Percentiles rank a stretch among this genome's conserved stretches.
These are phyloP conservation scores for Fopius arisanus DNA, from an alignment of 1,140 invertebrate species.

Conservation along the genomic window DNA sequence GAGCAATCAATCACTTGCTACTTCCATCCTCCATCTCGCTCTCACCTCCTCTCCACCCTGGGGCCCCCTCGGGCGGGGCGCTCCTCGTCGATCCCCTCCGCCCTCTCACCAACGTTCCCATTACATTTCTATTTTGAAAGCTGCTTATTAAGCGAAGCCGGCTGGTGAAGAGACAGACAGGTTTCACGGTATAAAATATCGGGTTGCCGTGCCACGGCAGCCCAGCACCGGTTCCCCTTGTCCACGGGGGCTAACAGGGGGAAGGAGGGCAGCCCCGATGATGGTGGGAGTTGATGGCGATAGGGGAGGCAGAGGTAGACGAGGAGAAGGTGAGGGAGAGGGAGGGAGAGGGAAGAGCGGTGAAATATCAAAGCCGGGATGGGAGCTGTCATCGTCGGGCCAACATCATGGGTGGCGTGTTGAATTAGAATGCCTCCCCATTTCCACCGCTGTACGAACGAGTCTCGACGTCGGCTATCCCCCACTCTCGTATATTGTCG, in stretches of 20 bases:
- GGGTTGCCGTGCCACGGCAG: slow-evolving; percentile 55
- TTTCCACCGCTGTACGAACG: slow-evolving; percentile 44
- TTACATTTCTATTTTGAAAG: slow-evolving; percentile 68
- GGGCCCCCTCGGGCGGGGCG: background rate
- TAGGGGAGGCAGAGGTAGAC: slow-evolving; percentile 46
- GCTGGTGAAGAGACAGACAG: slow-evolving; percentile 61
- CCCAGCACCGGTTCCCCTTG: background rate
- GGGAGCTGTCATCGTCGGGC: slow-evolving; percentile 71
- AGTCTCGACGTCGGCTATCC: slow-evolving; percentile 56
- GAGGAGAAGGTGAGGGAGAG: slow-evolving; percentile 49
- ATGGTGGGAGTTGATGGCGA: slow-evolving; percentile 24
- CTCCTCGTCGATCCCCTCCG: slow-evolving; percentile 30
- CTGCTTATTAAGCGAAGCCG: slow-evolving; percentile 65
- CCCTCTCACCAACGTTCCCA: slow-evolving; percentile 56
- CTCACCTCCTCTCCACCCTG: slow-evolving; percentile 27
- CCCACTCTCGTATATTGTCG: slow-evolving; percentile 59
- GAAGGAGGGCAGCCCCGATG: slow-evolving; percentile 19
- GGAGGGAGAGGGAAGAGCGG: slow-evolving; percentile 63
- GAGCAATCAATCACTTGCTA: slow-evolving; percentile 65
- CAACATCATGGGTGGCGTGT: slow-evolving; percentile 74
- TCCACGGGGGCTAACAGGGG: slow-evolving; percentile 15
- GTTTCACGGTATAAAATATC: slow-evolving; percentile 66
- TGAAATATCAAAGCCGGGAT: slow-evolving; percentile 69
- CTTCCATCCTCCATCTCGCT: slow-evolving; percentile 3
- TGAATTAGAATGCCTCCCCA: slow-evolving; percentile 66